Evolutionary conservation across 2,888 invertebrate species (phyloP).

Genomic region (Drosophila robusta): DNA sequence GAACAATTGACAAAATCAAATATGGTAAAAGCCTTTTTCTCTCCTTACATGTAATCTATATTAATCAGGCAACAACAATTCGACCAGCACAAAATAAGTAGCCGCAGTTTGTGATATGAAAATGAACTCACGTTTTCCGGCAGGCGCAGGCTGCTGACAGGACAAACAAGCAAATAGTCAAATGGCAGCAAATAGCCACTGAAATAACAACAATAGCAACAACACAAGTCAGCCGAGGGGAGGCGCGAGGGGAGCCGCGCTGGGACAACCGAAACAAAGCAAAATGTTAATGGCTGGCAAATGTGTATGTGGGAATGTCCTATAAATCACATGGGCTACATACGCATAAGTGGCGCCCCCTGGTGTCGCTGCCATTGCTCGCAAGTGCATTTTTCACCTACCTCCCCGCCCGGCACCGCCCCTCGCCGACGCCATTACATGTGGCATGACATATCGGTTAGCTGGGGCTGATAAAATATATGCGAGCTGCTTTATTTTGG

Average conservation of each 20-base stretch:
- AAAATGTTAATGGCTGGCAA: slow-evolving; percentile 70
- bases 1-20: slow-evolving; percentile 25
- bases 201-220: slow-evolving; percentile 20
- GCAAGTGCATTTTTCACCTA: slow-evolving; percentile 38
- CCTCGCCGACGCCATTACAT: not conserved
- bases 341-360: slow-evolving; percentile 18
- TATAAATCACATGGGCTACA: slow-evolving; percentile 62
- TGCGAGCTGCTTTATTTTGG: slow-evolving; percentile 32
- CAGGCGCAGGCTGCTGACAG: slow-evolving; percentile 22
- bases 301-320: slow-evolving; percentile 53
- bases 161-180: slow-evolving; percentile 31
- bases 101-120: slow-evolving; percentile 23
- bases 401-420: slow-evolving; percentile 3
- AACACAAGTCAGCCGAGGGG: slow-evolving; percentile 15
- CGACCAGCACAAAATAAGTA: slow-evolving; percentile 14
- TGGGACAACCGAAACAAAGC: slow-evolving; percentile 32
- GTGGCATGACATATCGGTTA: slow-evolving; percentile 52
- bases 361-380: slow-evolving; percentile 12
- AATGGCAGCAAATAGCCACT: slow-evolving; percentile 16
- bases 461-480: slow-evolving; percentile 34
- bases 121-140: slow-evolving; percentile 29
- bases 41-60: slow-evolving; percentile 19
- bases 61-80: slow-evolving; percentile 31
- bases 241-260: not conserved
- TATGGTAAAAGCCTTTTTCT: slow-evolving; percentile 1